These are phyloP conservation scores for Haliclystus octoradiatus DNA, from an alignment of 30 jellyfish, hydroid and myxozoan genomes.

Conservation along the genomic window DNA sequence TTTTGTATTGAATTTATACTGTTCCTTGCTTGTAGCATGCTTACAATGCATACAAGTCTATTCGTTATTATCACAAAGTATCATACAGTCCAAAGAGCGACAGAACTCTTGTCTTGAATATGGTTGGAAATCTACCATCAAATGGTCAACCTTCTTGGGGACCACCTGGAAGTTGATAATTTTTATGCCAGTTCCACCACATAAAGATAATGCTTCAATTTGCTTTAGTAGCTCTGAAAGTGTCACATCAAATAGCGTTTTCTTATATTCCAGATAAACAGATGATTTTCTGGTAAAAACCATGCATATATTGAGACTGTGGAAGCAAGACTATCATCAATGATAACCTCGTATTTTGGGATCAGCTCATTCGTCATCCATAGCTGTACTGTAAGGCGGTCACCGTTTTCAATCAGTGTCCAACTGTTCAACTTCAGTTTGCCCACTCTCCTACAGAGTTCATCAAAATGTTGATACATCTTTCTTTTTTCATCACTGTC, in stretches of 20 bases:
- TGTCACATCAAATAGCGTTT: not conserved
- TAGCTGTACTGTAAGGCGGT: not conserved
- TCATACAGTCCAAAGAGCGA: not conserved
- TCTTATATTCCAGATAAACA: not conserved
- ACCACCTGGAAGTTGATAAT: not conserved
- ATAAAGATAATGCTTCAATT: conserved; percentile 1
- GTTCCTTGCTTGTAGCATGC: not conserved
- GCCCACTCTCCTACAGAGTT: conserved; percentile 1
- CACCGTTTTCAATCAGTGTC: conserved; percentile 3
- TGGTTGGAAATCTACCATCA: too few species aligned
- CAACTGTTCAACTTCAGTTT: too few species aligned
- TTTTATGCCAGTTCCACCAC: not conserved
- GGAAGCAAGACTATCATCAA: conserved; percentile 15
- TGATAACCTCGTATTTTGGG: not conserved
- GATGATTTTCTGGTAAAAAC: conserved; percentile 10
- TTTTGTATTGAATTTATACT: not conserved
- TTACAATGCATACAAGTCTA: not conserved
- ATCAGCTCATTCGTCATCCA: too few species aligned
- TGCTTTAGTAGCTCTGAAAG: conserved; percentile 1
- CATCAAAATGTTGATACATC: conserved; percentile 2
- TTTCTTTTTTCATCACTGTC: not conserved
- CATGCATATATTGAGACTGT: conserved; percentile 1
- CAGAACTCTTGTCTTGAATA: not conserved
- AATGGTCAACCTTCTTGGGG: too few species aligned
- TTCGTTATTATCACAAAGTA: not conserved